Percentiles rank a stretch among this genome's conserved stretches.
Evolutionary conservation across 2,113 vertebrate species (phyloP).

Genomic region (Calonectris borealis): DNA sequence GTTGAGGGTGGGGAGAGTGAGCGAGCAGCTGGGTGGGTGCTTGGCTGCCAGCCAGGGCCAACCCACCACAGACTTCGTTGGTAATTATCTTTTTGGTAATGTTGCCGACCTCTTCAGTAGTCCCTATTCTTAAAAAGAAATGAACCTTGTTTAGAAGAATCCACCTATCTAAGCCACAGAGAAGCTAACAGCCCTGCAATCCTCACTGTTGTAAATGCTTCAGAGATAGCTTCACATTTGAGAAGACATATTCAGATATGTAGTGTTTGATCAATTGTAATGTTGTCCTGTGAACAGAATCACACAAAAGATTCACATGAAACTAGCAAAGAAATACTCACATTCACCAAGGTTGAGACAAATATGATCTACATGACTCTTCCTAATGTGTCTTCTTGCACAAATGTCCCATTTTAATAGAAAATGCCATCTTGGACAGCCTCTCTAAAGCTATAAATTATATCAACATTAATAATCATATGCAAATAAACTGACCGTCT

Average conservation of each 20-base stretch:
- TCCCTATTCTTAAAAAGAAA: background rate
- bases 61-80: background rate
- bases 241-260: background rate
- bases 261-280: background rate
- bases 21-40: background rate
- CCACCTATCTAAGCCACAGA: background rate
- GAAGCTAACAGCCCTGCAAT: background rate
- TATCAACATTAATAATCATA: background rate
- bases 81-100: background rate
- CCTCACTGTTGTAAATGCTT: background rate
- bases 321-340: background rate
- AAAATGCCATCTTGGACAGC: background rate
- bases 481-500: background rate
- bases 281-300: background rate
- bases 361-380: background rate
- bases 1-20: background rate
- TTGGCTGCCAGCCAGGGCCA: background rate
- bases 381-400: background rate
- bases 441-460: background rate
- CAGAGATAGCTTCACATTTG: background rate
- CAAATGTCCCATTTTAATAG: background rate
- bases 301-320: background rate
- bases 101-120: background rate
- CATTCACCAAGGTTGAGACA: background rate
- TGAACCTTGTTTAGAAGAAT: background rate